A percentile compares a stretch with the other conserved stretches of the same genome.
Evolutionary conservation across 2,113 vertebrate genomes (phyloP).

Genomic region (Pao palembangensis): DNA sequence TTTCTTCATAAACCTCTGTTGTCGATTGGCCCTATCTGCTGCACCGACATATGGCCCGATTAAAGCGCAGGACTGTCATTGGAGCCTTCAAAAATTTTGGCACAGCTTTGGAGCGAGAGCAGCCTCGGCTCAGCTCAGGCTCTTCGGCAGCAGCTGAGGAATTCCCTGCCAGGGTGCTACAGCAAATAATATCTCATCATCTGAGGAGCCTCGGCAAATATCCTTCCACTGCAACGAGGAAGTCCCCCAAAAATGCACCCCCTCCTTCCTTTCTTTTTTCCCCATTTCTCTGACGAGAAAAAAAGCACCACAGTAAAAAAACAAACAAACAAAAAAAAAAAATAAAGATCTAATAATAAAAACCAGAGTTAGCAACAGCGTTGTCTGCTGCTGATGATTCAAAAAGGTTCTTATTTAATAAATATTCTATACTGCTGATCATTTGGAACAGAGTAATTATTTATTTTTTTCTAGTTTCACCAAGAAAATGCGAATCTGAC

Average conservation of each 20-base stretch:
- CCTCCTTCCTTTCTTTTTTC: slow-evolving; percentile 9
- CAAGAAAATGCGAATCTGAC: too few species aligned
- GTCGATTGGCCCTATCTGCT: slow-evolving; percentile 34
- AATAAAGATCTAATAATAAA: too few species aligned
- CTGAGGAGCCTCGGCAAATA: slow-evolving; percentile 69
- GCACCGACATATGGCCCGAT: slow-evolving; percentile 16
- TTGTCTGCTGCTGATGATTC: background rate
- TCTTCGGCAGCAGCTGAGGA: slow-evolving; percentile 76
- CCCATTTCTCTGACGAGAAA: slow-evolving; percentile 20
- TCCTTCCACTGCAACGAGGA: slow-evolving; percentile 35
- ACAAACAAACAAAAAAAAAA: slow-evolving; percentile 32
- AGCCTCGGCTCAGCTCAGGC: slow-evolving; percentile 54
- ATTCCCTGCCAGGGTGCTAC: slow-evolving; percentile 81
- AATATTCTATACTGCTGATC: background rate
- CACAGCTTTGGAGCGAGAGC: slow-evolving; percentile 32
- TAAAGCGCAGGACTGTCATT: slow-evolving; percentile 21
- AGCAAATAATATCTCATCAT: slow-evolving; percentile 79
- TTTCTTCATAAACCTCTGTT: slow-evolving; percentile 9
- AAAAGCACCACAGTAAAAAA: slow-evolving; percentile 47
- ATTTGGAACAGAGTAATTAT: too few species aligned
- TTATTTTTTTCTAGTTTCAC: too few species aligned
- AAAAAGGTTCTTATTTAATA: background rate
- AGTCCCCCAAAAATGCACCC: slow-evolving; percentile 30
- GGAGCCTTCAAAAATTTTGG: slow-evolving; percentile 34
- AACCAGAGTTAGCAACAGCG: too few species aligned